Evolutionary conservation across 1,140 invertebrate genomes (phyloP).

Genomic region (Augochlora pura): DNA sequence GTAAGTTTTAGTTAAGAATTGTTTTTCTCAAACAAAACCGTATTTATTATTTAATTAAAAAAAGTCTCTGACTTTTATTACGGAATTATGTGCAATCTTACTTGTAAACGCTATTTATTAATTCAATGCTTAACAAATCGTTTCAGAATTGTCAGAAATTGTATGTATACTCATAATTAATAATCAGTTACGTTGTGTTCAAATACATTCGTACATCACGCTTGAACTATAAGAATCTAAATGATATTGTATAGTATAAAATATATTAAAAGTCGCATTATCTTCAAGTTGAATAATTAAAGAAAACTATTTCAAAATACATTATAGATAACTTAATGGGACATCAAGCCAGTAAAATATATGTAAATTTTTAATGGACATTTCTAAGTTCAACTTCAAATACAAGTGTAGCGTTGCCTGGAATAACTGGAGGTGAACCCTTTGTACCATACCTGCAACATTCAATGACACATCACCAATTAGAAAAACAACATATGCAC

Average conservation of each 20-base stretch:
- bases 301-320: slow-evolving; percentile 40
- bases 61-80: no score
- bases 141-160: slow-evolving; percentile 1
- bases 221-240: slow-evolving; percentile 8
- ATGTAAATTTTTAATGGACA: slow-evolving; percentile 83
- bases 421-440: slow-evolving; percentile 91
- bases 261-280: background rate
- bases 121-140: slow-evolving; percentile 7
- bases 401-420: slow-evolving; percentile 89
- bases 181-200: background rate
- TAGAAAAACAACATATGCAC: slow-evolving; percentile 10
- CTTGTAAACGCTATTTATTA: slow-evolving; percentile 37
- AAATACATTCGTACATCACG: background rate
- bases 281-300: slow-evolving; percentile 1
- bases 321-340: slow-evolving; percentile 23
- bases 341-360: slow-evolving; percentile 15
- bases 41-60: background rate
- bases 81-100: slow-evolving; percentile 20
- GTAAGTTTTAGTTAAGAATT: background rate
- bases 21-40: background rate
- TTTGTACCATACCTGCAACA: slow-evolving; percentile 88
- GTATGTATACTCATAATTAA: background rate
- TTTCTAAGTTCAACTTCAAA: slow-evolving; percentile 94
- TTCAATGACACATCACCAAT: slow-evolving; percentile 21
- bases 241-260: slow-evolving; percentile 5